Evolutionary conservation across 2,888 invertebrate species (phyloP), one percentile per base, ranked within the genome.

Genomic region (Leucozona laternaria): DNA sequence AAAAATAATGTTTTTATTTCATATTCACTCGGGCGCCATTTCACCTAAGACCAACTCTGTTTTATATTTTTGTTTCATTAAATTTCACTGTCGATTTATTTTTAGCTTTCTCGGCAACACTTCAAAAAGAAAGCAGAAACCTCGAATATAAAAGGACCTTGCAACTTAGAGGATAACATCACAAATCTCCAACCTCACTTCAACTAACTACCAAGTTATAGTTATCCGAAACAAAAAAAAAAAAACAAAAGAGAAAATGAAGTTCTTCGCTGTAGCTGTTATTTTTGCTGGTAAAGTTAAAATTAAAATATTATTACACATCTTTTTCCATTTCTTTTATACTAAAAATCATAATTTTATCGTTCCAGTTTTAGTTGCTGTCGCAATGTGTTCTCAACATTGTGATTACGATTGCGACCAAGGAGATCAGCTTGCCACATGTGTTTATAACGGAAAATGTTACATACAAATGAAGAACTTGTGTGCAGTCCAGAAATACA

Each of bases 351-450:
- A 17, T 20, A 28, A 28, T 48, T 48, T 48, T 1, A 6, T 34
- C 0, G 37, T 15, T 50, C 37, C 11, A 68, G 68, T 25, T 34
- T 53, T 68, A 2, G 53, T 68, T 53, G 50, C 11, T 68, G 50
- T 11, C 1, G 4, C 53, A 37, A 5, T 53, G 11, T 37, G 15
- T 4, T 13, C 22, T 11, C 22, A 45, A 10, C 68, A 34, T 6
- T 68, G 68, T 53, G 68, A 68, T 25, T 68, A 53, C 17, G 53
- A 68, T 37, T 68, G 68, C 22, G 22, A 15, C n/a, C 37, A 20
- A 3, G 34, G 13, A 5, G 66, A 43, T 28, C 17, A 37, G 6
- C 37, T 68, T 6, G 17, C 53, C 10, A 68, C 68, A 6, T 68
- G 68, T 68, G 68, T 22, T 0, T 53, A 40, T 6, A 68, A 68